Base-by-base conservation (phyloP, 2,888 invertebrate species). In the Drosophila robusta region DNA sequence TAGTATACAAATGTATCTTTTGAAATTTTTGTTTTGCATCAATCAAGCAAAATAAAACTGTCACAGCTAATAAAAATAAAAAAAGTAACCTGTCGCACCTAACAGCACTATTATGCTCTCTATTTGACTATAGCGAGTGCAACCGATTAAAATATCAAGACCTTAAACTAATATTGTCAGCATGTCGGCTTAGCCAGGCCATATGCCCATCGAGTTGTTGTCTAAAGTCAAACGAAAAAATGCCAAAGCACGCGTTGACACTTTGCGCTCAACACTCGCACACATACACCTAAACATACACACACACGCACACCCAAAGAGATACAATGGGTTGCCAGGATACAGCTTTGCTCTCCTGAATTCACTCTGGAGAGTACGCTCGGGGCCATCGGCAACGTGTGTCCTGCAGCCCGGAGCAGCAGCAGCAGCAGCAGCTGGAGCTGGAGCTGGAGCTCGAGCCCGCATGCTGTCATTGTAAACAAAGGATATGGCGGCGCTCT, bases 181-280 rank as follows among this genome's bases (percentile, higher is more conserved):
- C 22, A 50, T 26, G 16, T 18, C 24, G 3, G 14, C 4, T 56
- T 3, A 22, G n/a, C 0, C 16, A 65, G 56, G 18, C 24, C 34
- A 76, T 51, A 69, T 69, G 62, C 77, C 55, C 14, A 46, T 22
- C 14, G 44, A 47, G 41, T 24, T 26, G 22, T 16, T 42, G 41
- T 41, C 61, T 45, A 60, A 51, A 52, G 61, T 9, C 38, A 60
- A 52, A 47, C 55, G 72, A 76, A 85, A 85, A 80, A 83, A 81
- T 84, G 70, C 77, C 87, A 87, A 84, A 84, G 83, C 83, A 84
- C 83, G 87, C 87, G 83, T 84, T 84, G 83, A 84, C 83, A 84
- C 83, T 84, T 87, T 84, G 72, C 69, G 87, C 87, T 84, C 83
- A 84, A 87, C 83, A 79, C 81, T 77, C 71, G 42, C 75, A 77